A percentile compares a stretch with the other conserved stretches of the same genome.
Conservation (phyloP, 2,797 vertebrate genomes). For the Scyliorhinus canicula region DNA sequence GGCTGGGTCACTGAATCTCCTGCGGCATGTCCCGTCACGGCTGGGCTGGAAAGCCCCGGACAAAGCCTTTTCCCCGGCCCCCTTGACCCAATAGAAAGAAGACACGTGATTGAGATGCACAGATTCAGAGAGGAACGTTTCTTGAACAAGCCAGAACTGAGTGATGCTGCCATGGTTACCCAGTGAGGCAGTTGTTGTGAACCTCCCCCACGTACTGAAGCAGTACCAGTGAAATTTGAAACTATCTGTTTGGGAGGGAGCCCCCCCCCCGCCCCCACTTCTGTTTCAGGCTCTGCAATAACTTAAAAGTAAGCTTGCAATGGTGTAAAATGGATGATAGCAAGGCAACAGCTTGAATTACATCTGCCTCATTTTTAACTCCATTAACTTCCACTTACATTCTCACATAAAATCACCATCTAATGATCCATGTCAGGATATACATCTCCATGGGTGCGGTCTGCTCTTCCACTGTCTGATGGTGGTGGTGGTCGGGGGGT, state of each 20-base stretch:
- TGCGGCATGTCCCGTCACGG: no score
- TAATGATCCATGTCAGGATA: background rate
- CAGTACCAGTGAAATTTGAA: background rate
- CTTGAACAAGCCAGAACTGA: background rate
- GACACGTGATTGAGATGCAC: background rate
- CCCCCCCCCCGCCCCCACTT: background rate
- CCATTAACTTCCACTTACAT: background rate
- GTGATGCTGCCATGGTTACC: background rate
- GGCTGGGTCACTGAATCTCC: no score
- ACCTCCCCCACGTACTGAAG: background rate
- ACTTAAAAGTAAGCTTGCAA: background rate
- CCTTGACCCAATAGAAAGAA: background rate
- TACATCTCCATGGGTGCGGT: background rate
- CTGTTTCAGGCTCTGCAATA: background rate
- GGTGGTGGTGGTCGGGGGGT: no score
- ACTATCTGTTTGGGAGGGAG: background rate
- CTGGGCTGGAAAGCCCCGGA: no score
- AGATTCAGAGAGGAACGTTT: constrained; percentile 1
- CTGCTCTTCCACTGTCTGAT: background rate
- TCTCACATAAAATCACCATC: background rate
- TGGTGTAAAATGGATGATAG: background rate
- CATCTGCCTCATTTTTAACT: background rate
- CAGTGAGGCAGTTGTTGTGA: background rate
- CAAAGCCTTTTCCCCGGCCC: background rate
- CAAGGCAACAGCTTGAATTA: background rate